Evolutionary conservation across 2,888 invertebrate species (phyloP).

Genomic region (Zhuqinia jingwanae): DNA sequence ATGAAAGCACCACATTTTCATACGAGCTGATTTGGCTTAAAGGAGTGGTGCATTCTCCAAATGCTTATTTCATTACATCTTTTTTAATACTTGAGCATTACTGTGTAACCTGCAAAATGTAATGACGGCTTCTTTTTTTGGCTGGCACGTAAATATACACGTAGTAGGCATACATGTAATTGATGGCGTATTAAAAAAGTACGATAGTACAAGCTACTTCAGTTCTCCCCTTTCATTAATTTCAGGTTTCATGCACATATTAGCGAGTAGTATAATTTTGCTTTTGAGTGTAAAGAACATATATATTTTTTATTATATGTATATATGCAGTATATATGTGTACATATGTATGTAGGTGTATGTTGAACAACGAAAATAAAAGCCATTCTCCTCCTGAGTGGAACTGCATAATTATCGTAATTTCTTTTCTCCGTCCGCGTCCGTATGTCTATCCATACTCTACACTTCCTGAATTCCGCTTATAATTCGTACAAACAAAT

Average conservation of each 20-base stretch:
- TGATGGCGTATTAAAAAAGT: constrained; percentile 9
- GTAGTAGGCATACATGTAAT: background rate
- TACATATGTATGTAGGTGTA: background rate
- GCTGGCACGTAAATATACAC: no score
- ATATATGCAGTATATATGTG: background rate
- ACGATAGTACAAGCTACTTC: background rate
- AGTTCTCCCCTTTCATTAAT: constrained; percentile 21
- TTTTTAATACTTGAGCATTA: background rate
- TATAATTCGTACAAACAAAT: background rate
- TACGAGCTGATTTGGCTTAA: background rate
- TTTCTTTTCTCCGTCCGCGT: background rate
- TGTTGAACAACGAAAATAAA: background rate
- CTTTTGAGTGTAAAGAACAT: no score
- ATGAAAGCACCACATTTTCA: background rate
- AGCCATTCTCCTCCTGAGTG: background rate
- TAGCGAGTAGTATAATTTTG: constrained; percentile 12
- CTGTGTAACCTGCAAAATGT: background rate
- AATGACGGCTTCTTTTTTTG: constrained; percentile 1
- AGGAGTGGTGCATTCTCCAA: constrained; percentile 13
- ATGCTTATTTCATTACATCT: constrained; percentile 23
- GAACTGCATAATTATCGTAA: constrained; percentile 32
- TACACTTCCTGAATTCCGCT: background rate
- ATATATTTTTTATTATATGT: background rate
- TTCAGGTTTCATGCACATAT: background rate
- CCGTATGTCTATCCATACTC: constrained; percentile 6